Conservation (phyloP, 1,140 invertebrate species). For the Dendrolimus punctatus region DNA sequence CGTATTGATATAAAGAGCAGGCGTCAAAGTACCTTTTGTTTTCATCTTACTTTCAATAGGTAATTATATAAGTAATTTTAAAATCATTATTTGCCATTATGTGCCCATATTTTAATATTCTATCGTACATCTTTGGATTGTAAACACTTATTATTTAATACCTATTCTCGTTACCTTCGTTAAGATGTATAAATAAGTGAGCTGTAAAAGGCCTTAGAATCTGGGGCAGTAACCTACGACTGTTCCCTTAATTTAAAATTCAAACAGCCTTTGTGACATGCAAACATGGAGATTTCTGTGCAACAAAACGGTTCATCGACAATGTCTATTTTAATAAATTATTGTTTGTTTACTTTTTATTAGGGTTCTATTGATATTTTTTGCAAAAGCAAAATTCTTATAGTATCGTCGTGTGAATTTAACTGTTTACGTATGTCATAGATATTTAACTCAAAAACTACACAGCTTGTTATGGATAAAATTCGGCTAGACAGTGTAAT, state of each 20-base stretch:
- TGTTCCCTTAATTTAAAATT: conserved; percentile 22
- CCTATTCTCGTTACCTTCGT: conserved; percentile 10
- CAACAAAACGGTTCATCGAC: conserved; percentile 20
- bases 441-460: too few species aligned
- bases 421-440: too few species aligned
- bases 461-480: too few species aligned
- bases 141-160: conserved; percentile 1
- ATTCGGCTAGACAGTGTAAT: too few species aligned
- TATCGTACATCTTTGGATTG: too few species aligned
- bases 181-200: conserved; percentile 5
- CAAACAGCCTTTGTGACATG: conserved; percentile 19
- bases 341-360: conserved; percentile 3
- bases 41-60: too few species aligned
- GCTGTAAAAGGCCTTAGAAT: conserved; percentile 14
- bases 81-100: too few species aligned
- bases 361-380: conserved; percentile 3
- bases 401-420: background rate
- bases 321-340: conserved; percentile 9
- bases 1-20: too few species aligned
- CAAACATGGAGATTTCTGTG: conserved; percentile 18
- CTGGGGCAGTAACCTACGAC: conserved; percentile 19
- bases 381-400: background rate
- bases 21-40: too few species aligned
- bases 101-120: too few species aligned
- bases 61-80: too few species aligned